Base-by-base conservation (phyloP, 2,888 invertebrate genomes). In the Napeogenes inachia region DNA sequence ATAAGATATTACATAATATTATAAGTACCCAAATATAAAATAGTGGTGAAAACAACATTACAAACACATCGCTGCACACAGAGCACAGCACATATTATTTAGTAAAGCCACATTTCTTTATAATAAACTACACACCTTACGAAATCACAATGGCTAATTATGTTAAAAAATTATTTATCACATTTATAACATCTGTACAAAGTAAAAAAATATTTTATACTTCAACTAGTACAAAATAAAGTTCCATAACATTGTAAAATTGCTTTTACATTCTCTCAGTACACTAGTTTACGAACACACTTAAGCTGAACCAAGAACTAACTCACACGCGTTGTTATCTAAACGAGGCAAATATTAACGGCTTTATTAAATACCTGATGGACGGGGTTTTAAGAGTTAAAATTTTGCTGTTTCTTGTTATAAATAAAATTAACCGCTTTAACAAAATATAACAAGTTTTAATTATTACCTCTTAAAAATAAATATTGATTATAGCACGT, bases 71-170 rank as follows among this genome's bases (percentile, higher is more conserved):
- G 82, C 81, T 82, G 81, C 82, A 5, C 35, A 21, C 21, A 81
- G 78, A 79, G 71, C 72, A 72, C 79, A 80, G 74, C 80, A 82
- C 75, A 74, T 21, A 21, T 21, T 21, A 21, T 82, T 86, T 83
- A 87, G 84, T 88, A 84, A 87, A 89, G 88, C 87, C 80, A 86
- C 80, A 81, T 81, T 80, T 78, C 70, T 75, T 79, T 80, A 75
- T 66, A 66, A 83, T 66, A 66, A 83, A 83, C 86, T 89, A 88
- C 87, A 89, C 88, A 87, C 88, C 79, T 86, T 85, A 85, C 85
- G 88, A 86, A 88, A 89, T 88, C 88, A 88, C 89, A 89, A 87
- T 86, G 80, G 84, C 85, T 88, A 89, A 85, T 86, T 85, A 87
- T 87, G 82, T 88, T 87, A 86, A 89, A 86, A 42, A 42, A 81